A percentile compares a stretch with the other conserved stretches of the same genome.
phyloP scores from a whole-genome alignment of 2,113 vertebrate species.

The Myiozetetes cayanensis region DNA sequence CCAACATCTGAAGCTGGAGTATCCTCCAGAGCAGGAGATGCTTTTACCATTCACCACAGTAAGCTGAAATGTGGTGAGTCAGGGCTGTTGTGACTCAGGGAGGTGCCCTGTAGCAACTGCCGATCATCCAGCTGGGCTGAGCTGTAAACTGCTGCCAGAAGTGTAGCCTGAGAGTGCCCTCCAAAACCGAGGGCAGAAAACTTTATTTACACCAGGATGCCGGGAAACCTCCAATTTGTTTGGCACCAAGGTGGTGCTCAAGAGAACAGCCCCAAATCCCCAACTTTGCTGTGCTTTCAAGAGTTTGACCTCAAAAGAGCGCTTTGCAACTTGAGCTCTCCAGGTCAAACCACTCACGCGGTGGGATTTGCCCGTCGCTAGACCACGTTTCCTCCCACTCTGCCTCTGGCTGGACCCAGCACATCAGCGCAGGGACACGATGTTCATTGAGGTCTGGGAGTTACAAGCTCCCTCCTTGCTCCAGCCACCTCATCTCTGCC shows the following conservation, averaged over 20 bases:
- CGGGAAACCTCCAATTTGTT: not conserved
- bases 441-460: accelerated
- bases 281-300: not conserved
- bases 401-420: not conserved
- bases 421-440: accelerated
- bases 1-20: accelerated
- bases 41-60: not conserved
- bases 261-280: not conserved
- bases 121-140: accelerated
- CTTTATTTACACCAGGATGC: not conserved
- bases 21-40: not conserved
- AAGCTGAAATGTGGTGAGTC: not conserved
- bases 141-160: not conserved
- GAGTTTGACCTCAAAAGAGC: not conserved
- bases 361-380: not conserved
- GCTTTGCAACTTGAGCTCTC: not conserved
- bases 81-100: not conserved
- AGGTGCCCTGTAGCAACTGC: not conserved
- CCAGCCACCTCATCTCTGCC: not conserved
- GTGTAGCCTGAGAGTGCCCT: not conserved
- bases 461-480: not conserved
- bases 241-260: not conserved
- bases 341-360: not conserved
- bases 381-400: not conserved
- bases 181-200: not conserved